phyloP scores from a whole-genome alignment of 2,888 invertebrate genomes.

The Tipula confusa region DNA sequence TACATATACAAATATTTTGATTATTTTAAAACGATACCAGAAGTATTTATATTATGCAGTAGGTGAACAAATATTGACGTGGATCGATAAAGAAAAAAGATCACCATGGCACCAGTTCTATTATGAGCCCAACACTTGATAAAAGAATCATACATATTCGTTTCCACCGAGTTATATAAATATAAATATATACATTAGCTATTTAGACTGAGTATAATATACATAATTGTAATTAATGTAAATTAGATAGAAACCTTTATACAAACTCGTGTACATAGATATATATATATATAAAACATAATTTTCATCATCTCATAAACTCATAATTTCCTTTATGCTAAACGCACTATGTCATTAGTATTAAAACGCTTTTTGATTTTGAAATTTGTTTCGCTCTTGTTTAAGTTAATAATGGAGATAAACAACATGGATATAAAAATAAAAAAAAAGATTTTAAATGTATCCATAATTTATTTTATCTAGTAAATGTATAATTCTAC shows the following conservation, averaged over 20 bases:
- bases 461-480: too few species aligned
- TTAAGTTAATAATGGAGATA: conserved; percentile 9
- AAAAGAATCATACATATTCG: background rate
- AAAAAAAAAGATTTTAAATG: background rate
- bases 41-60: too few species aligned
- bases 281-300: too few species aligned
- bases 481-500: background rate
- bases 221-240: background rate
- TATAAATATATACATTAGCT: background rate
- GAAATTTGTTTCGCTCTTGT: background rate
- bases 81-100: too few species aligned
- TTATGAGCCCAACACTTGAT: too few species aligned
- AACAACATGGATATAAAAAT: background rate
- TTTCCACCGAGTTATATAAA: background rate
- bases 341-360: conserved; percentile 20
- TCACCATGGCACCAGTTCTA: too few species aligned
- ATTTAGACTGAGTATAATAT: background rate
- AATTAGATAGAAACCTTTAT: background rate
- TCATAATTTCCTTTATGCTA: conserved; percentile 20
- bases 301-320: background rate
- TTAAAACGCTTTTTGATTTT: conserved; percentile 20
- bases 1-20: too few species aligned
- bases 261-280: too few species aligned
- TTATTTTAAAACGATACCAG: too few species aligned
- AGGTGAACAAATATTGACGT: too few species aligned